Percentiles rank a stretch among this genome's conserved stretches.
Evolutionary conservation across 1,140 invertebrate genomes (phyloP).

Genomic region (Phenacoccus solenopsis): DNA sequence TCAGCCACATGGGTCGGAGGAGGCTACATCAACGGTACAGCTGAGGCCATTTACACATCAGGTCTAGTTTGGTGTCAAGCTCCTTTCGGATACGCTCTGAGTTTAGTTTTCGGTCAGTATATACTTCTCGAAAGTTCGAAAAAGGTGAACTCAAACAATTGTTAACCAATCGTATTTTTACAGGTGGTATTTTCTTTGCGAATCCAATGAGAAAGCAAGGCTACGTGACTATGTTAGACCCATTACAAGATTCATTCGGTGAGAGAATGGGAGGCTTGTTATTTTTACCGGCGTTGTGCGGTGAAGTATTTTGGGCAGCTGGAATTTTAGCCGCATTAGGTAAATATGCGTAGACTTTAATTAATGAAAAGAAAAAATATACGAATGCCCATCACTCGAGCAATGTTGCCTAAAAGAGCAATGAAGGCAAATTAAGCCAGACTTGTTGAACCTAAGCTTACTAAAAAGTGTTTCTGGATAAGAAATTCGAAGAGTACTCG

Average conservation of each 20-base stretch:
- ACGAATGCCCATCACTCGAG: too few relatives aligned
- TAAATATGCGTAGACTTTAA: constrained; percentile 34
- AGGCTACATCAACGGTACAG: constrained; percentile 97
- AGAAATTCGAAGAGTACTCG: too few relatives aligned
- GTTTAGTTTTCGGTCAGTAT: constrained; percentile 72
- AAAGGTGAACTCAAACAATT: too few relatives aligned
- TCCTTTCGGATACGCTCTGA: constrained; percentile 91
- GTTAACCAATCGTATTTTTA: constrained; percentile 19
- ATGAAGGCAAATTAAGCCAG: too few relatives aligned
- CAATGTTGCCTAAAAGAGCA: too few relatives aligned
- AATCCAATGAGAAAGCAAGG: constrained; percentile 94
- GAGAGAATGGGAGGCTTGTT: constrained; percentile 91
- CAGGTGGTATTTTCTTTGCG: constrained; percentile 94
- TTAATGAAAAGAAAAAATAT: not conserved
- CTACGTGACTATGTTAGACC: constrained; percentile 98
- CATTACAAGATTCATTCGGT: constrained; percentile 89
- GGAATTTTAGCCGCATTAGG: constrained; percentile 90
- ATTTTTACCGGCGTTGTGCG: constrained; percentile 90
- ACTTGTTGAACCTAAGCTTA: too few relatives aligned
- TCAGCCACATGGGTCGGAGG: constrained; percentile 96
- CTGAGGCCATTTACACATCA: constrained; percentile 83
- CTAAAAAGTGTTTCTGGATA: too few relatives aligned
- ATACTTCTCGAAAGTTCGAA: not conserved
- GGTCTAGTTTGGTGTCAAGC: constrained; percentile 94
- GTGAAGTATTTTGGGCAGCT: constrained; percentile 96